A percentile compares a stretch with the other conserved stretches of the same genome.
Evolutionary conservation across 1,140 invertebrate genomes (phyloP).

Genomic region (Euwallacea similis): DNA sequence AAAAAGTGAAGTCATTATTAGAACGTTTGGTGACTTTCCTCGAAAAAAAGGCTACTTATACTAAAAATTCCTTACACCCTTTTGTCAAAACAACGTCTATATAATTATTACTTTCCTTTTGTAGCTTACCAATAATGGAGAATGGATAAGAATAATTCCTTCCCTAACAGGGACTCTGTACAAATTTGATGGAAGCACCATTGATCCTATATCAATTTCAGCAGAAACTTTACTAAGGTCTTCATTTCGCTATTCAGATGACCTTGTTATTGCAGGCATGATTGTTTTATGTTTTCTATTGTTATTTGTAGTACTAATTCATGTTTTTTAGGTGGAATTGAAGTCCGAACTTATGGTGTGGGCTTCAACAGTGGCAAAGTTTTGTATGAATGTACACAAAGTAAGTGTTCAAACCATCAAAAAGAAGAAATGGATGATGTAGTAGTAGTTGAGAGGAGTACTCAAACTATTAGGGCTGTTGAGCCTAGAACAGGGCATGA

Average conservation of each 20-base stretch:
- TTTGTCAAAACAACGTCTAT: not conserved
- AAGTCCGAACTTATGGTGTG: slow-evolving; percentile 71
- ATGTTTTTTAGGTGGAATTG: slow-evolving; percentile 65
- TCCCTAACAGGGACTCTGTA: slow-evolving; percentile 88
- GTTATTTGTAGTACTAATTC: slow-evolving; percentile 60
- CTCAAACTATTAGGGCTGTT: slow-evolving; percentile 83
- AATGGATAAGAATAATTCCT: slow-evolving; percentile 85
- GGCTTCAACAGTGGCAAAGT: slow-evolving; percentile 74
- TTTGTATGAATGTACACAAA: slow-evolving; percentile 75
- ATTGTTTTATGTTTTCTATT: not conserved
- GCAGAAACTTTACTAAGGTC: slow-evolving; percentile 82
- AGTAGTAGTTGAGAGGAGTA: slow-evolving; percentile 76
- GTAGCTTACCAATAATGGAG: slow-evolving; percentile 82
- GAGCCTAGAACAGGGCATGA: slow-evolving; percentile 81
- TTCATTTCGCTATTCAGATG: slow-evolving; percentile 82
- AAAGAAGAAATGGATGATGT: slow-evolving; percentile 62
- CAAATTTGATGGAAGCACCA: slow-evolving; percentile 84
- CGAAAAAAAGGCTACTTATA: no score
- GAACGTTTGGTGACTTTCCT: no score
- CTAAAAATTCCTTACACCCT: no score
- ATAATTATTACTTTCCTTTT: slow-evolving; percentile 27
- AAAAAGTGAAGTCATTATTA: no score
- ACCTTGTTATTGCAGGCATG: slow-evolving; percentile 81
- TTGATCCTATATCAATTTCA: slow-evolving; percentile 84
- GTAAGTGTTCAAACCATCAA: slow-evolving; percentile 67